A percentile compares a stretch with the other conserved stretches of the same genome.
Conservation (phyloP, 37 sponge, comb jelly and placozoan species). For the Agelas oroides region DNA sequence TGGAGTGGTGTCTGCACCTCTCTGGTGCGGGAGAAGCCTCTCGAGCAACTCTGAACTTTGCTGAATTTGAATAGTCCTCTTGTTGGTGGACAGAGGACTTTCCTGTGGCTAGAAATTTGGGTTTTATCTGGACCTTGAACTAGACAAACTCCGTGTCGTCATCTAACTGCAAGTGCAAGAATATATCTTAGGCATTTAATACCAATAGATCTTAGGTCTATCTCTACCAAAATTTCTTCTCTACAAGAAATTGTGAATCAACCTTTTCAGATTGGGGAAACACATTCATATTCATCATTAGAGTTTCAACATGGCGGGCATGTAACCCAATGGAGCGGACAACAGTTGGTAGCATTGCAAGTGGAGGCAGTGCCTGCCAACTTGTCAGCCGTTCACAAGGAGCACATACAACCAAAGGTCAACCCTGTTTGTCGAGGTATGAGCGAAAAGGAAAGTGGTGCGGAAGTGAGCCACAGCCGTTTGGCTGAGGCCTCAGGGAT, state of each 20-base stretch:
- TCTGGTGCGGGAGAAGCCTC: too few relatives aligned
- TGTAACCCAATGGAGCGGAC: slow-evolving; percentile 53
- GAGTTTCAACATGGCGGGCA: slow-evolving; percentile 24
- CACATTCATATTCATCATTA: not conserved
- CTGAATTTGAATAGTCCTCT: too few relatives aligned
- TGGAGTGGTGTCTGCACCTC: not conserved
- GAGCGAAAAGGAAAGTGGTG: slow-evolving; percentile 34
- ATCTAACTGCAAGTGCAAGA: too few relatives aligned
- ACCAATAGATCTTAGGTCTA: too few relatives aligned
- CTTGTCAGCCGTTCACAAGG: not conserved
- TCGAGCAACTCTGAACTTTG: too few relatives aligned
- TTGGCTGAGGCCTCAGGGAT: slow-evolving; percentile 20
- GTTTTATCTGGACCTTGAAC: too few relatives aligned
- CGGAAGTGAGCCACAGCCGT: slow-evolving; percentile 19
- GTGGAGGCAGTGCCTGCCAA: slow-evolving; percentile 44
- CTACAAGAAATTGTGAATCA: not conserved
- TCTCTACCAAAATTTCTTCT: not conserved
- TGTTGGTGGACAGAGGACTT: too few relatives aligned
- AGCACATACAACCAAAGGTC: slow-evolving; percentile 5
- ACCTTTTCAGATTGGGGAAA: not conserved
- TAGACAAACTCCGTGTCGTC: too few relatives aligned
- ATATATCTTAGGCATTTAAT: too few relatives aligned
- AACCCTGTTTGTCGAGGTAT: not conserved
- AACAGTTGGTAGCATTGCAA: slow-evolving; percentile 40
- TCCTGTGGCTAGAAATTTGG: too few relatives aligned